These are phyloP conservation scores for Tetraneura akinire DNA, from an alignment of 1,140 invertebrate genomes.

Conservation along the genomic window DNA sequence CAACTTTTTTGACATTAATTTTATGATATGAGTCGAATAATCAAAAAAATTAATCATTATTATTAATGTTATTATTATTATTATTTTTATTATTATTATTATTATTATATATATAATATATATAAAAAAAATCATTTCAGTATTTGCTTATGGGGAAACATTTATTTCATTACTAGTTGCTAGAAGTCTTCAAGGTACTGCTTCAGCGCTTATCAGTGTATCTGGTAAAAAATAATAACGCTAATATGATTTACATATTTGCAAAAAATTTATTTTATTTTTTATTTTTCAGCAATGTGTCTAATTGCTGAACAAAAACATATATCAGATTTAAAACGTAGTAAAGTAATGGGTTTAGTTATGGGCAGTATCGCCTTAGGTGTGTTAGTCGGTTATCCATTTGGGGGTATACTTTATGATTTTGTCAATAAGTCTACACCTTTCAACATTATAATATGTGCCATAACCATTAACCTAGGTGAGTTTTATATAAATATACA, in stretches of 20 bases:
- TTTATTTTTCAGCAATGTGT: constrained; percentile 60
- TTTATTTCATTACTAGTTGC: constrained; percentile 76
- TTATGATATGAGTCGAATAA: too few species aligned
- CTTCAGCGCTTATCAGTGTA: constrained; percentile 78
- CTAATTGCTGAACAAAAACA: constrained; percentile 62
- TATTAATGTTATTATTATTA: too few species aligned
- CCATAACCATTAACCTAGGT: constrained; percentile 67
- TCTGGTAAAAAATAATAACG: constrained; percentile 64
- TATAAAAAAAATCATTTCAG: constrained; percentile 60
- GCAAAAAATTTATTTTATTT: too few species aligned
- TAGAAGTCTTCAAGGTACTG: constrained; percentile 81
- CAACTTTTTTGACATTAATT: too few species aligned
- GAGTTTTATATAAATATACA: constrained; percentile 52
- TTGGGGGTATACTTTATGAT: constrained; percentile 76
- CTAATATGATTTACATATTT: too few species aligned
- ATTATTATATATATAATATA: too few species aligned
- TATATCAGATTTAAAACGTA: constrained; percentile 64
- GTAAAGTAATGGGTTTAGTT: constrained; percentile 74
- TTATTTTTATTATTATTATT: too few species aligned
- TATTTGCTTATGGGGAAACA: constrained; percentile 80
- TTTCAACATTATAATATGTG: constrained; percentile 68
- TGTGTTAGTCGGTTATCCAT: constrained; percentile 77
- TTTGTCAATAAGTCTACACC: constrained; percentile 73
- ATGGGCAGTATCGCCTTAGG: constrained; percentile 79
- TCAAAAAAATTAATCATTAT: too few species aligned